phyloP scores from a whole-genome alignment of 2,113 vertebrate species.

The Onychostruthus taczanowskii region DNA sequence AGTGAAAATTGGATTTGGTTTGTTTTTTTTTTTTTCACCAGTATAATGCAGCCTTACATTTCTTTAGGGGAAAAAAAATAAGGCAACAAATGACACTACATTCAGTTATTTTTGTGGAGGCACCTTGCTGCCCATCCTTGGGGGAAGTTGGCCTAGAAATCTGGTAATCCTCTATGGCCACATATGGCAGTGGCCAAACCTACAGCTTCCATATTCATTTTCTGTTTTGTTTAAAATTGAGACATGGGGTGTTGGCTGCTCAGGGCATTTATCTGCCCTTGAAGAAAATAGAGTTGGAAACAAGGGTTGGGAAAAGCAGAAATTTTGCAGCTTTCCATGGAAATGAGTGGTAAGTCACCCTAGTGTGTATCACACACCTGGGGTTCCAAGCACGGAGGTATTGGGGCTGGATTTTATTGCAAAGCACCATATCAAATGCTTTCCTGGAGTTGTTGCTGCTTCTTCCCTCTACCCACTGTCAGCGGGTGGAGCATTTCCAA shows the following conservation, averaged over 20 bases:
- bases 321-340: not conserved
- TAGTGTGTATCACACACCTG: accelerated
- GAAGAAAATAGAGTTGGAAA: not conserved
- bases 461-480: not conserved
- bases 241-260: accelerated
- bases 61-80: not conserved
- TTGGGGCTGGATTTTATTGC: not conserved
- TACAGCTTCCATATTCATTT: not conserved
- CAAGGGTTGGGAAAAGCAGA: not conserved
- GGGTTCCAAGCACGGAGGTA: accelerated
- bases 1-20: not conserved
- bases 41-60: not conserved
- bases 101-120: not conserved
- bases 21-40: accelerated
- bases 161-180: accelerated
- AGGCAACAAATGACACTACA: not conserved
- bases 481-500: not conserved
- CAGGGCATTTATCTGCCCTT: too few relatives aligned
- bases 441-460: not conserved
- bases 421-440: not conserved
- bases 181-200: accelerated
- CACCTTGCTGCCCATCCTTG: not conserved
- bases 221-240: not conserved
- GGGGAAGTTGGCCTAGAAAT: not conserved
- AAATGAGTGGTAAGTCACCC: not conserved